Base-by-base conservation (phyloP, 2,797 vertebrate species). In the Sardinella longiceps region DNA sequence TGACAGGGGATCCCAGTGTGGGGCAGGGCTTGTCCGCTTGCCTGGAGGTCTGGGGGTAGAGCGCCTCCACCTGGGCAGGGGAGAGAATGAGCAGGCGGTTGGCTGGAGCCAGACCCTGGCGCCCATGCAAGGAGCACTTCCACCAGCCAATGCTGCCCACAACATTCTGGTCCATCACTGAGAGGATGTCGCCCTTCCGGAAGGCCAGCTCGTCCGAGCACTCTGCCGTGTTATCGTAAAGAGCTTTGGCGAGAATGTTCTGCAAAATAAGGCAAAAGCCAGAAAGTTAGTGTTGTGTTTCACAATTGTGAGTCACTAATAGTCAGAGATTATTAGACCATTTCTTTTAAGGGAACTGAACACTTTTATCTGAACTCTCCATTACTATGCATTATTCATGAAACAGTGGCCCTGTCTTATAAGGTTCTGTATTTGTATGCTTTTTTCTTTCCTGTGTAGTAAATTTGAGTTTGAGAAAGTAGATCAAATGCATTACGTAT, bases 141-240 rank as follows among this genome's bases (percentile, higher is more conserved):
- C 98, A 99, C 98, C 98, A 99, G 6, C 97, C 98, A 0, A 94
- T 93, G 0, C 95, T 98, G 53, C 94, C 96, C 0, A 91, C 89
- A 56, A 98, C 91, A 0, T 94, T 93, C 20, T 94, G 95, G 77
- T 98, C 94, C 86, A 98, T 92, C 84, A 99, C 96, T 0, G 92
- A 94, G 84, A 99, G 87, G 87, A 99, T 96, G 92, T 99, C 98
- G 0, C 97, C 98, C 84, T 93, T 95, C 85, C 93, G 93, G 93
- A 99, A 99, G 58, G 96, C 96, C 87, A 99, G 94, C 91, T 99
- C 98, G 0, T 99, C 97, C 0, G 94, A 90, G 81, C 96, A 96
- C 93, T 99, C 98, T 0, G 98, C 96, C 0, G 92, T 95, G 94
- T 99, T 99, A 95, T 99, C 97, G 0, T 98, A 99, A 0, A 99